phyloP scores from a whole-genome alignment of 2,797 vertebrate species.

The Ataeniobius toweri region DNA sequence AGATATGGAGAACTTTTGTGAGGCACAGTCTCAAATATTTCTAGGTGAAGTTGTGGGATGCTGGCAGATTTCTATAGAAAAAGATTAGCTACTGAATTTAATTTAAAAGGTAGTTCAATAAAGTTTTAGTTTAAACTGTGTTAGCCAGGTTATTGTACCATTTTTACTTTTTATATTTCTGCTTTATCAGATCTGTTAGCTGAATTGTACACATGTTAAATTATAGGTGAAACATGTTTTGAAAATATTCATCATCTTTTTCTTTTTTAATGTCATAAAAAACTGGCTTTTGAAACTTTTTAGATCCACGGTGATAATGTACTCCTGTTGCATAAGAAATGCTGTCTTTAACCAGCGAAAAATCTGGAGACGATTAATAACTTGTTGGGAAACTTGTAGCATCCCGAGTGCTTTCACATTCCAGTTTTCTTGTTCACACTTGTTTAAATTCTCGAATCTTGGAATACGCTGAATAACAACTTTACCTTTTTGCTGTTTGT shows the following conservation, averaged over 20 bases:
- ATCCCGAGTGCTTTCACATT: conserved; percentile 16
- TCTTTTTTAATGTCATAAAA: neutral
- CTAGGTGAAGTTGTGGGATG: neutral
- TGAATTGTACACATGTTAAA: neutral
- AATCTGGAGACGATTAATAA: conserved; percentile 12
- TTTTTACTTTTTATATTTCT: neutral
- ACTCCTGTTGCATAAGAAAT: neutral
- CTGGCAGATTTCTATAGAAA: neutral
- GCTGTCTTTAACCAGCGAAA: neutral
- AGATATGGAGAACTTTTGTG: neutral
- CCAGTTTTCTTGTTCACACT: conserved; percentile 41
- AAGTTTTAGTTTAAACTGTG: neutral
- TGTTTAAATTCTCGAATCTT: conserved; percentile 54
- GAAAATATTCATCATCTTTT: neutral
- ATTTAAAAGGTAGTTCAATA: neutral
- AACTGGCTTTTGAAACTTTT: neutral
- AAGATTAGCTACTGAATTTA: neutral
- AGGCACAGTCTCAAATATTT: neutral
- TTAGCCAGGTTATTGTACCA: neutral
- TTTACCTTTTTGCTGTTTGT: conserved; percentile 83
- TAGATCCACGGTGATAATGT: neutral
- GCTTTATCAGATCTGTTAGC: neutral
- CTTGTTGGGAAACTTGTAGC: conserved; percentile 3
- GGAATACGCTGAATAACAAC: conserved; percentile 61
- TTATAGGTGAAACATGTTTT: neutral